Conservation (phyloP, 1,140 invertebrate genomes). For the Bombus pyrosoma region DNA sequence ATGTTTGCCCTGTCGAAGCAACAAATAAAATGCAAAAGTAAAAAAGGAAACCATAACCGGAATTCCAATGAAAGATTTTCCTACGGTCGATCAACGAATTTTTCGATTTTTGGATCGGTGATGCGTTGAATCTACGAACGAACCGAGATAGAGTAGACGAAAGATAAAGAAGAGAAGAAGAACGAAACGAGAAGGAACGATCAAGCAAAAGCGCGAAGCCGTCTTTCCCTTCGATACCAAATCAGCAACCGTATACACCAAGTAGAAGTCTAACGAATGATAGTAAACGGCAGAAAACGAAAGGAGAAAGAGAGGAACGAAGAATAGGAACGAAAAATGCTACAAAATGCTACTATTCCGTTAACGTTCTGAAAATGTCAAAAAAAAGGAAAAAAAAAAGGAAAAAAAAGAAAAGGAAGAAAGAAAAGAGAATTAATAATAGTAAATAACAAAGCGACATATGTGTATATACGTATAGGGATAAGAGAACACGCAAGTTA, state of each 20-base stretch:
- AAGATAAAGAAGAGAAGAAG: background rate
- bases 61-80: background rate
- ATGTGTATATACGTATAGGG: constrained; percentile 23
- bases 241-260: constrained; percentile 45
- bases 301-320: constrained; percentile 37
- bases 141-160: constrained; percentile 25
- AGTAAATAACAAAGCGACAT: background rate
- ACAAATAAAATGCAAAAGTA: background rate
- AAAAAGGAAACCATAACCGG: background rate
- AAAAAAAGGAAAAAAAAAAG: background rate
- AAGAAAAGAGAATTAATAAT: background rate
- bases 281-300: constrained; percentile 13
- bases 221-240: constrained; percentile 73
- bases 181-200: background rate
- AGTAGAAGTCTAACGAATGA: constrained; percentile 36
- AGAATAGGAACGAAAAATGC: constrained; percentile 30
- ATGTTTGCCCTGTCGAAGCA: background rate
- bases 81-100: constrained; percentile 14
- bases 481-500: background rate
- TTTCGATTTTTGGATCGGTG: background rate
- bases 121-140: constrained; percentile 36
- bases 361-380: constrained; percentile 43
- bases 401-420: background rate
- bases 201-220: background rate
- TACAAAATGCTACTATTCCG: constrained; percentile 2